Percentiles rank a stretch among this genome's conserved stretches.
These are phyloP conservation scores for Philopedon plagiatum DNA, from an alignment of 2,888 invertebrate genomes.

Conservation along the genomic window DNA sequence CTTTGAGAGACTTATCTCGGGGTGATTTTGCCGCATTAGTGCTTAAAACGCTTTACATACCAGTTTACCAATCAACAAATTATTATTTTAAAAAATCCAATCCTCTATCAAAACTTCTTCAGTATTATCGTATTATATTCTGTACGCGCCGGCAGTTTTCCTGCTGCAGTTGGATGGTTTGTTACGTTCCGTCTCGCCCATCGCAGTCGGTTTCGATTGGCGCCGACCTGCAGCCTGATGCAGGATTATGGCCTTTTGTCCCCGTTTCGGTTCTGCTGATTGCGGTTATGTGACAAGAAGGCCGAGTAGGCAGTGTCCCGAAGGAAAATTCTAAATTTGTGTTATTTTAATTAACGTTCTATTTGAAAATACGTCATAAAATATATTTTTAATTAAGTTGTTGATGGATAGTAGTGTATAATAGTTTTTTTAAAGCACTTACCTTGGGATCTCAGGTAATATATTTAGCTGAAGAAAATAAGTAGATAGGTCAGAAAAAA, in stretches of 20 bases:
- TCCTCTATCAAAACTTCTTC: too few relatives aligned
- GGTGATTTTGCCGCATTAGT: too few relatives aligned
- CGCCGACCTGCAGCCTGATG: slow-evolving; percentile 29
- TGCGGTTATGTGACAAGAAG: slow-evolving; percentile 36
- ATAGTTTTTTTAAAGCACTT: too few relatives aligned
- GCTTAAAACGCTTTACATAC: too few relatives aligned
- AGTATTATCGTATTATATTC: not conserved
- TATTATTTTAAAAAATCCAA: too few relatives aligned
- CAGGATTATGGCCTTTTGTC: slow-evolving; percentile 28
- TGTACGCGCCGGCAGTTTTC: slow-evolving; percentile 4
- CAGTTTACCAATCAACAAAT: too few relatives aligned
- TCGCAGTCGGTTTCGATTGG: slow-evolving; percentile 33
- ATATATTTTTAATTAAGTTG: not conserved
- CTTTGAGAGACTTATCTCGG: too few relatives aligned
- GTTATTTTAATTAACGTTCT: not conserved
- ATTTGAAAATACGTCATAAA: not conserved
- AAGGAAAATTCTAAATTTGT: not conserved
- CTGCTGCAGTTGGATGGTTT: slow-evolving; percentile 30
- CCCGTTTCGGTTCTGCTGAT: slow-evolving; percentile 24
- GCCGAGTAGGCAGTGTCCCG: not conserved
- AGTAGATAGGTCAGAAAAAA: too few relatives aligned
- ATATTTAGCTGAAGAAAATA: too few relatives aligned
- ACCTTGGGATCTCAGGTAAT: too few relatives aligned
- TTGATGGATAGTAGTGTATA: too few relatives aligned
- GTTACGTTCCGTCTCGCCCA: slow-evolving; percentile 31